Percentiles rank a stretch among this genome's conserved stretches.
These are phyloP conservation scores for Chrysopa pallens DNA, from an alignment of 1,140 invertebrate genomes.

Conservation along the genomic window DNA sequence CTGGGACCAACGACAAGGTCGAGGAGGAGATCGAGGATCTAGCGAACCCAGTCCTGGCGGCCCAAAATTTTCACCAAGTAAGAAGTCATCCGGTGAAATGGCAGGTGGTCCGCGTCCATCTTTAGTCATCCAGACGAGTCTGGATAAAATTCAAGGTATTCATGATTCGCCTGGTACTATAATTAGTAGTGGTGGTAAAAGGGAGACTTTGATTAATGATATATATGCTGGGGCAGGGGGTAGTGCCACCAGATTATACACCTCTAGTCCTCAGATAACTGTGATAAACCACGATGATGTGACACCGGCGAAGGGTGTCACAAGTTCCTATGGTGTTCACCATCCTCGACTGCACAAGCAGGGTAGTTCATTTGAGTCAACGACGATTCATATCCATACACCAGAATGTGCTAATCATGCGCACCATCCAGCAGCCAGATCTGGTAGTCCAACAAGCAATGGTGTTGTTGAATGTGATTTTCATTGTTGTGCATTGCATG, in stretches of 20 bases:
- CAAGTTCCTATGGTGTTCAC: slow-evolving; percentile 11
- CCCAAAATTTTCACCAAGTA: slow-evolving; percentile 42
- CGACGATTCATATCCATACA: slow-evolving; percentile 64
- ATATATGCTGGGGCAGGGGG: slow-evolving; percentile 25
- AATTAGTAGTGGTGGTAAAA: slow-evolving; percentile 15
- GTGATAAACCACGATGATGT: slow-evolving; percentile 74
- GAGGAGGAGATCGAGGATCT: slow-evolving; percentile 27
- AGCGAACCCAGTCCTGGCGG: slow-evolving; percentile 26
- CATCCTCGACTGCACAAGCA: slow-evolving; percentile 31
- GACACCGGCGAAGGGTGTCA: slow-evolving; percentile 16
- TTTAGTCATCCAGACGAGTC: slow-evolving; percentile 56
- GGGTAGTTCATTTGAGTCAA: slow-evolving; percentile 54
- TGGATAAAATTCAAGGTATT: slow-evolving; percentile 36
- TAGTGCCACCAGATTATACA: slow-evolving; percentile 25
- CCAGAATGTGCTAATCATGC: slow-evolving; percentile 63
- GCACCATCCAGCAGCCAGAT: slow-evolving; percentile 35
- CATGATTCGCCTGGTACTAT: slow-evolving; percentile 5
- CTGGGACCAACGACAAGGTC: slow-evolving; percentile 67
- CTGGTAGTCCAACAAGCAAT: slow-evolving; percentile 32
- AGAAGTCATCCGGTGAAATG: slow-evolving; percentile 32
- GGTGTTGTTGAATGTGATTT: slow-evolving; percentile 70
- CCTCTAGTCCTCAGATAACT: slow-evolving; percentile 63
- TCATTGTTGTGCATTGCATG: slow-evolving; percentile 84
- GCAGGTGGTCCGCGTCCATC: slow-evolving; percentile 37
- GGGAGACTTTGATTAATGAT: slow-evolving; percentile 34